Percentiles rank a stretch among this genome's conserved stretches.
phyloP scores from a whole-genome alignment of 2,797 vertebrate species.

The Setipinna tenuifilis region DNA sequence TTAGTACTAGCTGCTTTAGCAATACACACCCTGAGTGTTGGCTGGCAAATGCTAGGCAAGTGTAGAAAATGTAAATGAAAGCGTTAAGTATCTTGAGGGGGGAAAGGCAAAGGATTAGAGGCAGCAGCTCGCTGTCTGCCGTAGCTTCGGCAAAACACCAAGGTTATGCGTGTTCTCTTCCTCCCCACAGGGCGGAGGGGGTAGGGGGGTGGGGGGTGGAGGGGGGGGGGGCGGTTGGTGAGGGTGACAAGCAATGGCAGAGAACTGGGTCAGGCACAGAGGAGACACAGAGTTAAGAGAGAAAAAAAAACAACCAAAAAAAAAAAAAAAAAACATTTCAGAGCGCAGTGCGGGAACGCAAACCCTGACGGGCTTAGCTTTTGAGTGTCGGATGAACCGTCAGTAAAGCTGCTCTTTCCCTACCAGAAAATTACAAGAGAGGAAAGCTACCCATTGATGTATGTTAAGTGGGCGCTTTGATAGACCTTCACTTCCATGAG shows the following conservation, averaged over 20 bases:
- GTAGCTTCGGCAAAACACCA: background rate
- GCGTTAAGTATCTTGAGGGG: background rate
- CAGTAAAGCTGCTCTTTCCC: background rate
- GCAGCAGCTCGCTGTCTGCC: background rate
- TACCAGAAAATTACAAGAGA: background rate
- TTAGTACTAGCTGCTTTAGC: background rate
- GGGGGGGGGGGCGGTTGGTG: background rate
- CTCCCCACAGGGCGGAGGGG: slow-evolving; percentile 33
- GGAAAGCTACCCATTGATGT: background rate
- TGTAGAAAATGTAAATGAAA: background rate
- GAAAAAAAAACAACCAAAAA: no score
- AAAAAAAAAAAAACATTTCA: background rate
- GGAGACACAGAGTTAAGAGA: slow-evolving; percentile 25
- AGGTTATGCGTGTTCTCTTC: slow-evolving; percentile 29
- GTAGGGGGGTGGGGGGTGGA: no score
- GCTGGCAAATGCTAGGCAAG: background rate
- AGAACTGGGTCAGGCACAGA: slow-evolving; percentile 48
- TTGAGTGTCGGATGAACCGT: background rate
- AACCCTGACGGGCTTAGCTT: background rate
- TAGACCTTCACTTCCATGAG: background rate
- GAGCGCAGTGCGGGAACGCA: background rate
- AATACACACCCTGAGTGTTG: background rate
- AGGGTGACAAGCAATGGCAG: background rate
- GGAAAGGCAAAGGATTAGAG: slow-evolving; percentile 10
- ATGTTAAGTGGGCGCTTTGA: background rate